A percentile compares a stretch with the other conserved stretches of the same genome.
These are phyloP conservation scores for Macrotrachela quadricornifera DNA, from an alignment of 1,140 invertebrate species.

Conservation along the genomic window DNA sequence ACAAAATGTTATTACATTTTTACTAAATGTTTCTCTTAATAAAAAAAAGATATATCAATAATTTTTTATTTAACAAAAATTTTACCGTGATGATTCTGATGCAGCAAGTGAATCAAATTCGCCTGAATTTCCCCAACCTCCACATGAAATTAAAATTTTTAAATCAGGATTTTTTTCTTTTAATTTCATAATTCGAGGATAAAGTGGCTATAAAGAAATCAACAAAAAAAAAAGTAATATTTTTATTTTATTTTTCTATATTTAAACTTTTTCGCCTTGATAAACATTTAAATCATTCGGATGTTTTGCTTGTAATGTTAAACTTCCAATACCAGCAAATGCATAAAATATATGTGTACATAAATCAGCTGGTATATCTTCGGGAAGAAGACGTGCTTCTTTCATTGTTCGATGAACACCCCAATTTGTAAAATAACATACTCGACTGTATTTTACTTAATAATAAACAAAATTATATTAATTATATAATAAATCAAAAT, in stretches of 20 bases:
- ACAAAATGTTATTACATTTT: conserved; percentile 6
- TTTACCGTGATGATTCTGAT: background rate
- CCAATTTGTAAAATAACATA: conserved; percentile 8
- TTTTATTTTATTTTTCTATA: background rate
- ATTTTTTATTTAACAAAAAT: too few species aligned
- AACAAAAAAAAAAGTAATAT: too few species aligned
- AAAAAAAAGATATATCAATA: background rate
- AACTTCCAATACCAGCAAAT: conserved; percentile 3
- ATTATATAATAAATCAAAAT: too few species aligned
- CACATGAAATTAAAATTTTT: conserved; percentile 51
- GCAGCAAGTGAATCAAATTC: conserved; percentile 4
- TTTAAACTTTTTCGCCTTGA: background rate
- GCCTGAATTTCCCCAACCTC: conserved; percentile 36
- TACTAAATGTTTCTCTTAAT: background rate
- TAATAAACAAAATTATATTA: too few species aligned
- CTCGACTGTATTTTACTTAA: background rate
- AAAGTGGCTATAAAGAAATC: conserved; percentile 28
- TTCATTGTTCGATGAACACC: background rate
- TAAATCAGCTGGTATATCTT: conserved; percentile 4
- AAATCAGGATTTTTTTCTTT: conserved; percentile 48
- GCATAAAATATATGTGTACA: conserved; percentile 7
- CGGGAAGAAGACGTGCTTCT: conserved; percentile 2
- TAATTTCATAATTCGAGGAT: conserved; percentile 42
- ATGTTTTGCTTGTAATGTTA: background rate
- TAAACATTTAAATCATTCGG: conserved; percentile 6